A percentile compares a stretch with the other conserved stretches of the same genome.
These are phyloP conservation scores for Spermophilus dauricus DNA, from an alignment of 2,113 vertebrate genomes.

Conservation along the genomic window DNA sequence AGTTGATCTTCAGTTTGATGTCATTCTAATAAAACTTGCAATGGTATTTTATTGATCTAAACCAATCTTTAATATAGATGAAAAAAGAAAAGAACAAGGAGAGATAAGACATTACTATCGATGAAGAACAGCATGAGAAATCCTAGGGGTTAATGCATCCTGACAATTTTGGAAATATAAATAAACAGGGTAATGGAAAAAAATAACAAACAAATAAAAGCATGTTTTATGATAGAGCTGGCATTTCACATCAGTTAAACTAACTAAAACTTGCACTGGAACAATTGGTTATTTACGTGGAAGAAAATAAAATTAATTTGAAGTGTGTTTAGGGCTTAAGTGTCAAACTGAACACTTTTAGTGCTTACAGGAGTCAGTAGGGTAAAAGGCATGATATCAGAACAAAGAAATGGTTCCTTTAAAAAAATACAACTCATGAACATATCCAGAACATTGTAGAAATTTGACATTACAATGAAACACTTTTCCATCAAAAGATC, in stretches of 20 bases:
- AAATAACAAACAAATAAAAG: neutral
- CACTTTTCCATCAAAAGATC: neutral
- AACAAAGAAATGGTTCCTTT: neutral
- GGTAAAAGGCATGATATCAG: neutral
- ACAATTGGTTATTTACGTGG: neutral
- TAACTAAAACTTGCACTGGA: neutral
- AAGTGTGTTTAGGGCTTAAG: neutral
- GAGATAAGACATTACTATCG: neutral
- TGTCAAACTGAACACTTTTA: neutral
- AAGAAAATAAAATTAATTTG: neutral
- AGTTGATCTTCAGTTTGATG: neutral
- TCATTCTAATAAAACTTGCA: neutral
- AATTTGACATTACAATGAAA: neutral
- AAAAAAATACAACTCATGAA: neutral
- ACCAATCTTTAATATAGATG: neutral
- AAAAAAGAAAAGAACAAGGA: neutral
- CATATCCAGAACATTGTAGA: neutral
- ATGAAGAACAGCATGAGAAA: neutral
- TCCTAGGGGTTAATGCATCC: neutral
- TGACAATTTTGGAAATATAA: neutral
- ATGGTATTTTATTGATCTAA: neutral
- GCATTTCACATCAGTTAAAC: neutral
- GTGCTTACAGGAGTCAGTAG: neutral
- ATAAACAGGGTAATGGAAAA: neutral
- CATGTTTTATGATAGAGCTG: neutral